Base-by-base conservation (phyloP, 2,113 vertebrate genomes). In the Anser brachyrhynchus region DNA sequence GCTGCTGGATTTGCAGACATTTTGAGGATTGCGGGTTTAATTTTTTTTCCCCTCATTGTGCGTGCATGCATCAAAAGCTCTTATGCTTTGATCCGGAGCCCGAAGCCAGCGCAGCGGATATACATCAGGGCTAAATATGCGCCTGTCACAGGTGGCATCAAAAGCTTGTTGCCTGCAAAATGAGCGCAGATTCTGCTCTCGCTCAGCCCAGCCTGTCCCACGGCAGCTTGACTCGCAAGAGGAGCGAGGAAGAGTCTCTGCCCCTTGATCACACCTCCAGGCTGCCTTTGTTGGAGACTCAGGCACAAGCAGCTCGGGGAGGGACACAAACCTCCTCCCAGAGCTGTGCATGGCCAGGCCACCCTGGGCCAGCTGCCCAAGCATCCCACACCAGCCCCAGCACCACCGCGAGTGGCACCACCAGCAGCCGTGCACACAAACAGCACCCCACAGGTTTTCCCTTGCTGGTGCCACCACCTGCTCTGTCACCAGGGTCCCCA, bases 1-100 rank as follows among this genome's bases (percentile, higher is more conserved):
- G 46, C 94, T 86, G 76, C 72, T 70, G 84, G 93, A 94, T 97
- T 96, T 96, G 84, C 82, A 94, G 87, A 93, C 71, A 59, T 92
- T 91, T 93, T 85, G 54, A 92, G 79, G 83, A 89, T 62, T 90
- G 87, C 33, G 25, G 85, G 1, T 61, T 94, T 92, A 87, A 54
- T 81, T 84, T 52, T 71, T 64, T 74, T 1, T 3, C 7, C 21
- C 57, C 16, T 75, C 44, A 67, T 52, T 89, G 35, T 87, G 25
- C 35, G 43, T 62, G 55, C 59, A 41, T 19, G 67, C 9, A 2
- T 79, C 73, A 87, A 87, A 95, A 95, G 82, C 85, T 91, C 55
- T 87, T 86, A 72, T 0, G 1, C 54, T 62, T 80, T 69, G 55
- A 89, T 88, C 57, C 61, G 65, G 86, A 96, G 74, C 69, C 80